phyloP scores from a whole-genome alignment of 2,113 vertebrate species.

The Alaudala cheleensis region DNA sequence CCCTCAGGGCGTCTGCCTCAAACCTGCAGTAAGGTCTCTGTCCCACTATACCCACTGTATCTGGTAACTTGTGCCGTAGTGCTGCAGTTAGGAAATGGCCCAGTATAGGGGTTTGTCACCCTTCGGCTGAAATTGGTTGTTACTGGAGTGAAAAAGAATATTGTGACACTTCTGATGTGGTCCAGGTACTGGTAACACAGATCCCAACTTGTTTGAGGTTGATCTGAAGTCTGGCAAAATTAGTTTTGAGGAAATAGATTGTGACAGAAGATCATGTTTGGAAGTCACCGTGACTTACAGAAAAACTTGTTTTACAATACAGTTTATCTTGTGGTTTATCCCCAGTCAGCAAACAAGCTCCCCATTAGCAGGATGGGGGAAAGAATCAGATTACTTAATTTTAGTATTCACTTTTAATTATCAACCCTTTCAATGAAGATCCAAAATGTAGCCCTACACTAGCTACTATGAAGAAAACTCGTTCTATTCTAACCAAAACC shows the following conservation, averaged over 20 bases:
- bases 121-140: background rate
- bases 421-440: background rate
- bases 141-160: background rate
- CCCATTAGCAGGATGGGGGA: background rate
- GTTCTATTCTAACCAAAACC: background rate
- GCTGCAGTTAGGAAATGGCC: background rate
- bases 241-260: background rate
- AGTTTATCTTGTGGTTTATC: background rate
- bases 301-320: background rate
- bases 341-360: background rate
- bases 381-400: background rate
- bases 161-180: background rate
- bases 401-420: background rate
- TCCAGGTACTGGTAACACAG: background rate
- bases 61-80: background rate
- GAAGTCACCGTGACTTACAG: background rate
- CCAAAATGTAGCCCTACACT: background rate
- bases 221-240: background rate
- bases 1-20: accelerated
- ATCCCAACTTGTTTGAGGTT: background rate
- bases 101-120: background rate
- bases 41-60: accelerated
- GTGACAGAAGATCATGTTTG: background rate
- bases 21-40: accelerated
- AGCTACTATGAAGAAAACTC: background rate